phyloP scores from a whole-genome alignment of 2,888 invertebrate species.

The Dendrolimus pini region DNA sequence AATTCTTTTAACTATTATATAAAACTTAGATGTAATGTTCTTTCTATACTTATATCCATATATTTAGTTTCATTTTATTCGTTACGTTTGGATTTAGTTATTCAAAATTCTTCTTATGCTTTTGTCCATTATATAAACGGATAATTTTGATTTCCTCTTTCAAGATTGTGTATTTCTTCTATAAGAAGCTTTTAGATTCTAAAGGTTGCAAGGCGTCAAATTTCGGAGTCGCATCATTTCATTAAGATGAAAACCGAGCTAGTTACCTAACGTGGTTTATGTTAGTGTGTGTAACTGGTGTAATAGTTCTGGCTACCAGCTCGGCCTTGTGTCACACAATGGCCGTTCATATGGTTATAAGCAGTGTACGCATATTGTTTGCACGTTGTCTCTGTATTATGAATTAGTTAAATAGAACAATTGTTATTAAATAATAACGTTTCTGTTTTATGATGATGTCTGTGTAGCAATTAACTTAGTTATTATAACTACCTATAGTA shows the following conservation, averaged over 20 bases:
- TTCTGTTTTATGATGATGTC: background rate
- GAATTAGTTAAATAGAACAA: background rate
- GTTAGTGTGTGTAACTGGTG: background rate
- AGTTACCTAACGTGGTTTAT: background rate
- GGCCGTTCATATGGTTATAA: background rate
- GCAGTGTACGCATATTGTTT: background rate
- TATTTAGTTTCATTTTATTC: no score
- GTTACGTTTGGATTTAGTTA: no score
- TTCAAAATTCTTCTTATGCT: no score
- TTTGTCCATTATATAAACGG: no score
- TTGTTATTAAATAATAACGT: background rate
- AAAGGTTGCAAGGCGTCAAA: background rate
- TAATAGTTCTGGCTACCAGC: background rate
- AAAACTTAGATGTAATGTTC: no score
- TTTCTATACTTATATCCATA: no score
- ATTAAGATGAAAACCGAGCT: background rate
- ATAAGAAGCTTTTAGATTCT: no score
- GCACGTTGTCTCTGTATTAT: background rate
- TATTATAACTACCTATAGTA: no score
- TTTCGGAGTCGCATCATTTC: background rate
- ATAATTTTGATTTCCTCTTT: no score
- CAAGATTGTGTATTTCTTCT: no score
- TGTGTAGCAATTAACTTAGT: no score
- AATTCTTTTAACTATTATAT: no score
- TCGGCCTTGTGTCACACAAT: constrained; percentile 1